Evolutionary conservation across 2,113 vertebrate genomes (phyloP).

Genomic region (Hemichromis elongatus): DNA sequence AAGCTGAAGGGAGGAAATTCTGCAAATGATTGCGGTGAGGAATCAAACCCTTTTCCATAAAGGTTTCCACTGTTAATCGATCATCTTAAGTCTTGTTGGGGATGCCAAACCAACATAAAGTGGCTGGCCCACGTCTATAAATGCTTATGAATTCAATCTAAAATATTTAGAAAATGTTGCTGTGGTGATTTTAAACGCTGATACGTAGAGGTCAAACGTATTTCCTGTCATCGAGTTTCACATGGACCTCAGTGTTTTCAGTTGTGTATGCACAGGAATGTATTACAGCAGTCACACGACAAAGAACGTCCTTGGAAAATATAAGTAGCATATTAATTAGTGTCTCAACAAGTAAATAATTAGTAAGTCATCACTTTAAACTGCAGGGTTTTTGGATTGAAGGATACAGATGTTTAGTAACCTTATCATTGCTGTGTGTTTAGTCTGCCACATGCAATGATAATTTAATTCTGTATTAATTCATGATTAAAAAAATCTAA

Average conservation of each 20-base stretch:
- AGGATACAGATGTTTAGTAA: not conserved
- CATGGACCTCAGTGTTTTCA: accelerated
- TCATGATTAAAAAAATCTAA: not conserved
- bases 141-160: not conserved
- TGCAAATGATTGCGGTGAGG: not conserved
- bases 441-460: not conserved
- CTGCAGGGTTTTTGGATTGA: not conserved
- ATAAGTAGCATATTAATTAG: not conserved
- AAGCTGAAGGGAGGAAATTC: not conserved
- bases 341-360: not conserved
- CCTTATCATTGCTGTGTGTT: not conserved
- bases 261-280: not conserved
- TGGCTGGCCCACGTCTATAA: not conserved
- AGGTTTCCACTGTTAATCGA: not conserved
- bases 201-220: not conserved
- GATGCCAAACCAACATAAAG: not conserved
- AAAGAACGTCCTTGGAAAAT: not conserved
- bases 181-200: not conserved
- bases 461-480: not conserved
- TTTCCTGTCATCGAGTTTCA: not conserved
- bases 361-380: not conserved
- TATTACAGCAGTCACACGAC: not conserved
- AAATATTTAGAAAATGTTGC: not conserved
- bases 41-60: not conserved
- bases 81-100: not conserved